Base-by-base conservation (phyloP, 2,113 vertebrate genomes). In the Junco hyemalis region DNA sequence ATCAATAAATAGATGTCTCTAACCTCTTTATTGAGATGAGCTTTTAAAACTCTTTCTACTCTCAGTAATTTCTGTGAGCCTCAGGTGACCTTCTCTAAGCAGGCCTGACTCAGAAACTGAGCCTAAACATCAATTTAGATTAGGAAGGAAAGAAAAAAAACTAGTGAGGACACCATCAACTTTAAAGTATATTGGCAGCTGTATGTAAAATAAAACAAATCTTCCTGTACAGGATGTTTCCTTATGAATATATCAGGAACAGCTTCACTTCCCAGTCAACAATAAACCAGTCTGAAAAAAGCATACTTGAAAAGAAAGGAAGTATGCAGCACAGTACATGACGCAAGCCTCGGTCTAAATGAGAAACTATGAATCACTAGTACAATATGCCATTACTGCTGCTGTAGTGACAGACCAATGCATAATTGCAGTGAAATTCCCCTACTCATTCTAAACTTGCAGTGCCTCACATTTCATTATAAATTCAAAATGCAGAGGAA, bases 181-280 rank as follows among this genome's bases (percentile, higher is more conserved):
- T 89, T 94, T 86, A 92, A 96, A 93, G 57, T 42, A 74, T 45
- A 89, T 20, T 93, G 88, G 57, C 91, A 89, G 53, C 77, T 80
- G 56, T 70, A 66, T 10, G 45, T 81, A 78, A 94, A 95, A 73
- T 85, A 91, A 93, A 96, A 88, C 72, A 88, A 92, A 93, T 72
- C n/a, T 95, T 96, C 90, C 85, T 93, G 96, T 90, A 95, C 84
- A 93, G 86, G 90, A 86, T 92, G 83, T 96, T 86, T 92, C 93
- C 26, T 81, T 95, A 69, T 63, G 72, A 95, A 94, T 65, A 64
- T 5, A 40, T 16, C 19, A 20, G 85, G 90, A 95, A 95, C 86
- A 94, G 35, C 29, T 94, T 35, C 64, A 76, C 59, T 92, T 96
- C 92, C 90, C 25, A 81, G 26, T 86, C 66, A 93, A 86, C 77